A percentile compares a stretch with the other conserved stretches of the same genome.
Evolutionary conservation across 2,113 vertebrate species (phyloP).

Genomic region (Arenaria interpres): DNA sequence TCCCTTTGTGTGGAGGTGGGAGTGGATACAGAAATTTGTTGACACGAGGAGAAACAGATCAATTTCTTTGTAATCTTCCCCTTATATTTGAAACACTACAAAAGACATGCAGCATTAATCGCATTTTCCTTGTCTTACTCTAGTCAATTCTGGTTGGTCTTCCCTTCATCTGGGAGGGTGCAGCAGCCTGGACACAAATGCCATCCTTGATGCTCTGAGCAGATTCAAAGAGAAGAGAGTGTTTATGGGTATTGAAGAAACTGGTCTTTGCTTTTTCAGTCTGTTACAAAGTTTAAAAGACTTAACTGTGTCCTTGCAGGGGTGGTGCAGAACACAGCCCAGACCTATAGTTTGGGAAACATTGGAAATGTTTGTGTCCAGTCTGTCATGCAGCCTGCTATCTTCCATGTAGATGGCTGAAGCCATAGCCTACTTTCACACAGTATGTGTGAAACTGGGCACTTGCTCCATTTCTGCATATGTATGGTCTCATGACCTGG

Average conservation of each 20-base stretch:
- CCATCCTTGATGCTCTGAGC: neutral
- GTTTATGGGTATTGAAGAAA: neutral
- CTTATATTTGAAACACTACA: neutral
- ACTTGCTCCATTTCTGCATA: neutral
- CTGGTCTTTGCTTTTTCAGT: neutral
- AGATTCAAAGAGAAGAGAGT: neutral
- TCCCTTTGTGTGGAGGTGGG: neutral
- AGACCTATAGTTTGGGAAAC: neutral
- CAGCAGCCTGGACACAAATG: neutral
- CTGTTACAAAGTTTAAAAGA: neutral
- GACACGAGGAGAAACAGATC: neutral
- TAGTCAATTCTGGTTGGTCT: neutral
- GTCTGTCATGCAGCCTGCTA: neutral
- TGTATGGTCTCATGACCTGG: neutral
- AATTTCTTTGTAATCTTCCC: neutral
- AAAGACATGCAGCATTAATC: neutral
- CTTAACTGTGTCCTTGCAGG: neutral
- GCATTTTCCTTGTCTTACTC: neutral
- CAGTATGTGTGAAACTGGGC: neutral
- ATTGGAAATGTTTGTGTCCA: neutral
- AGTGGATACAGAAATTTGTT: neutral
- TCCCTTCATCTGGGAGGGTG: neutral
- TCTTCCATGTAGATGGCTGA: neutral
- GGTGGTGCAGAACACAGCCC: neutral
- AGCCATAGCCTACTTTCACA: neutral